phyloP scores from a whole-genome alignment of 2,888 invertebrate genomes.

The Agrenia bidenticulata region DNA sequence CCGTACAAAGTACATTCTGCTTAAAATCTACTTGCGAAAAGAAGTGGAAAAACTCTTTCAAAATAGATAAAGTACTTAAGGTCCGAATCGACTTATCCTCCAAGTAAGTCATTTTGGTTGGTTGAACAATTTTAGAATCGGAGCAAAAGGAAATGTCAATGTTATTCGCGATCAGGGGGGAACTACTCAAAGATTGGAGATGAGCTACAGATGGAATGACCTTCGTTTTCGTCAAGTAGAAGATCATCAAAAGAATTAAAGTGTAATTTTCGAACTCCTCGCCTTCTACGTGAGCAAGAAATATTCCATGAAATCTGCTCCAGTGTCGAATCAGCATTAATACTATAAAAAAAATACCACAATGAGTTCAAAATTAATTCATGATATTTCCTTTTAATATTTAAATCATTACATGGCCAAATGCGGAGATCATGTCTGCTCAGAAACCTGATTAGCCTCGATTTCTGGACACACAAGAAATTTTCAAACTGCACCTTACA shows the following conservation, averaged over 20 bases:
- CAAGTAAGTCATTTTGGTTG: constrained; percentile 7
- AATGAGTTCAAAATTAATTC: too few species aligned
- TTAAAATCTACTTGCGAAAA: background rate
- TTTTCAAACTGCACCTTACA: constrained; percentile 33
- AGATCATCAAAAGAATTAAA: constrained; percentile 21
- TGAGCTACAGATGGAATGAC: constrained; percentile 26
- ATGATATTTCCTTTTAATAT: too few species aligned
- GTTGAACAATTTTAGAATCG: background rate
- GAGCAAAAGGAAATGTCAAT: constrained; percentile 27
- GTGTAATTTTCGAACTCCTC: constrained; percentile 30
- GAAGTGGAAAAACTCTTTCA: constrained; percentile 28
- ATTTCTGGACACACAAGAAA: constrained; percentile 28
- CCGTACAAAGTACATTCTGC: background rate
- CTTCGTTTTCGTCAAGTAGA: constrained; percentile 27
- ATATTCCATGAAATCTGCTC: constrained; percentile 19
- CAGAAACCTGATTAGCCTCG: constrained; percentile 26
- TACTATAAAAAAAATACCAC: too few species aligned
- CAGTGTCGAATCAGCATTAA: constrained; percentile 26
- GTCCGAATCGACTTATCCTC: constrained; percentile 28
- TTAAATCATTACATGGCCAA: too few species aligned
- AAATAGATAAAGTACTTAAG: constrained; percentile 25
- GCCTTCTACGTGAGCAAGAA: constrained; percentile 16
- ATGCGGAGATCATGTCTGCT: constrained; percentile 26
- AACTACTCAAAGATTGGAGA: constrained; percentile 22
- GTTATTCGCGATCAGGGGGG: constrained; percentile 24